These are phyloP conservation scores for Microctonus aethiopoides DNA, from an alignment of 2,888 invertebrate species.

Conservation along the genomic window DNA sequence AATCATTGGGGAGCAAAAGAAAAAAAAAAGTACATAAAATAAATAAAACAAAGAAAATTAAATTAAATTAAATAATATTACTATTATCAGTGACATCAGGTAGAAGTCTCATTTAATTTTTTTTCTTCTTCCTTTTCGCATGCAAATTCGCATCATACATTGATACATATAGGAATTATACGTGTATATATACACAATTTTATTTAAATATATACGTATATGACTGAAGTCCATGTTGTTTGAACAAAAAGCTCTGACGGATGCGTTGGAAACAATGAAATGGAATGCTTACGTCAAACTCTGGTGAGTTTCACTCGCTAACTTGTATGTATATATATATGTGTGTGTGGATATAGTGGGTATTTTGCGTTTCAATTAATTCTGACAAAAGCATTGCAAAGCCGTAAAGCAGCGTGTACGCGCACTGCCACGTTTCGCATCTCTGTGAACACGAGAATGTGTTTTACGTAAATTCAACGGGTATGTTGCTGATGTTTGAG, in stretches of 20 bases:
- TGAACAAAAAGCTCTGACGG: conserved; percentile 46
- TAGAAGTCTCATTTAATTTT: not conserved
- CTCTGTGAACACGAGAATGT: conserved; percentile 10
- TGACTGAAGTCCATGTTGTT: not conserved
- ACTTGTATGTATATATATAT: conserved; percentile 38
- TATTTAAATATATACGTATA: not conserved
- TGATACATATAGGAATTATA: not conserved
- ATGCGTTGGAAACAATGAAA: conserved; percentile 61
- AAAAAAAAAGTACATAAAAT: no score
- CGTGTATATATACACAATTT: no score
- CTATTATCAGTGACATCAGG: not conserved
- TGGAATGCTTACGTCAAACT: conserved; percentile 61
- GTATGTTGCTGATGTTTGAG: not conserved
- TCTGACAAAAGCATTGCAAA: conserved; percentile 56
- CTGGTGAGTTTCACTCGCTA: conserved; percentile 31
- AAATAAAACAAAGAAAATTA: not conserved
- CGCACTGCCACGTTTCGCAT: conserved; percentile 19
- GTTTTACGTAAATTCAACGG: not conserved
- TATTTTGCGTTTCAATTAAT: conserved; percentile 66
- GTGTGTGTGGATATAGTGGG: conserved; percentile 43
- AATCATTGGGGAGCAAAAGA: not conserved
- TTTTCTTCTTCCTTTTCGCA: not conserved
- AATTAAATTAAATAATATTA: not conserved
- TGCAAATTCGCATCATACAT: not conserved
- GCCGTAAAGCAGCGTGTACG: conserved; percentile 30